A percentile compares a stretch with the other conserved stretches of the same genome.
phyloP scores from a whole-genome alignment of 1,140 invertebrate species.

The Manduca sexta region DNA sequence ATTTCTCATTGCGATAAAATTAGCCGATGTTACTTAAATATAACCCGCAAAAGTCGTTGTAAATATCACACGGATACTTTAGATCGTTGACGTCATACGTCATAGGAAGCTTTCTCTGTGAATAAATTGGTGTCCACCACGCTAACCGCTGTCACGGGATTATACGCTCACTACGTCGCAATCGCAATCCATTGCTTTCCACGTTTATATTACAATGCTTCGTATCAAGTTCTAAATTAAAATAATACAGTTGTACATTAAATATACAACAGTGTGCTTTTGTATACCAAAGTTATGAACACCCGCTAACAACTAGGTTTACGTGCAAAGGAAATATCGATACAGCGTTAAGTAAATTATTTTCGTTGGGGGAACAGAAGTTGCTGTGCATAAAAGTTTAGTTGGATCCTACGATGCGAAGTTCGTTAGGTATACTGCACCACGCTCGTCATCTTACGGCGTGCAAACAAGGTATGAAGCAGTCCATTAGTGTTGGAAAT shows the following conservation, averaged over 20 bases:
- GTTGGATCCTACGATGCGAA: constrained; percentile 15
- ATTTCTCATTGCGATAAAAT: too few species aligned
- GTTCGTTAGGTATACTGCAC: constrained; percentile 21
- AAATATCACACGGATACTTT: too few species aligned
- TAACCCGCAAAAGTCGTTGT: background rate
- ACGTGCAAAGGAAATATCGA: background rate
- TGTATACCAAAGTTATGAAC: too few species aligned
- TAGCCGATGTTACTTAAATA: background rate
- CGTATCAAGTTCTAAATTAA: too few species aligned
- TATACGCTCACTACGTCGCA: constrained; percentile 13
- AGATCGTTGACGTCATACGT: constrained; percentile 11
- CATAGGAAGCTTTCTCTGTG: constrained; percentile 26
- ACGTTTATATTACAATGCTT: constrained; percentile 4
- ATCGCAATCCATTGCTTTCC: constrained; percentile 25
- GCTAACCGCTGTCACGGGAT: constrained; percentile 31
- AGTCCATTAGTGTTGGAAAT: constrained; percentile 40
- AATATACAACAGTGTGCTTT: too few species aligned
- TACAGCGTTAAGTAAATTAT: background rate
- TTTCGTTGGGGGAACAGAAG: background rate
- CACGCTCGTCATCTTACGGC: constrained; percentile 29
- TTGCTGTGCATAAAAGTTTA: constrained; percentile 14
- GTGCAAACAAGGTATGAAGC: constrained; percentile 40
- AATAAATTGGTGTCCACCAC: constrained; percentile 27
- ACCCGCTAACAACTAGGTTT: too few species aligned
- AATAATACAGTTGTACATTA: too few species aligned